Conservation (phyloP, 2,797 vertebrate genomes). For the Caiman crocodilus region DNA sequence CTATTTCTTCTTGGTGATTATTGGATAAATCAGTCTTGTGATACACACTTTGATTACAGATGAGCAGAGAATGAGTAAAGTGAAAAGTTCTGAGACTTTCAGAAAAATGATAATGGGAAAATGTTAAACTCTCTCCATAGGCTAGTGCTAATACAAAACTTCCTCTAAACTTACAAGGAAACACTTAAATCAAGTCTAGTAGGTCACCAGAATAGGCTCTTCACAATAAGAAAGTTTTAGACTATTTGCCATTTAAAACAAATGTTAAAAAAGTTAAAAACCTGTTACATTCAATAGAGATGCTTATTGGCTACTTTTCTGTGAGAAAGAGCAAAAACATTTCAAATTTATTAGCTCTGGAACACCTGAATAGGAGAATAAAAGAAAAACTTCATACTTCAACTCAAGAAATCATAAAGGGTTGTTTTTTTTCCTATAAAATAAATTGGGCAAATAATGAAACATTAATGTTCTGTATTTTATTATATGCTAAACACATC, state of each 20-base stretch:
- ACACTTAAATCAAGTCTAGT: neutral
- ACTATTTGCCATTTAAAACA: neutral
- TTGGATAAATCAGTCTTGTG: neutral
- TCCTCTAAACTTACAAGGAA: neutral
- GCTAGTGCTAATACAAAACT: neutral
- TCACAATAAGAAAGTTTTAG: neutral
- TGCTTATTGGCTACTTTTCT: neutral
- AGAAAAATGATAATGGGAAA: neutral
- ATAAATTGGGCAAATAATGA: neutral
- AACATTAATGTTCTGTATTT: too few relatives aligned
- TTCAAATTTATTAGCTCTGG: neutral
- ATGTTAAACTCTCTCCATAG: neutral
- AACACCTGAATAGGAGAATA: neutral
- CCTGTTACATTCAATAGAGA: neutral
- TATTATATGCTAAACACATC: neutral
- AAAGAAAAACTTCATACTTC: neutral
- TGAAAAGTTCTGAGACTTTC: neutral
- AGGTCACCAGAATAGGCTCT: neutral
- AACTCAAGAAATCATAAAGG: neutral
- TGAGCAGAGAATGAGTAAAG: neutral
- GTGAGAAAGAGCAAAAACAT: neutral
- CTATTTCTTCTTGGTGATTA: neutral
- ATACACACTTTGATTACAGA: rapidly evolving
- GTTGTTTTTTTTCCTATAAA: neutral
- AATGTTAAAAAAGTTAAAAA: neutral